These are phyloP conservation scores for Ectemnius continuus DNA, from an alignment of 2,888 invertebrate species.

Conservation along the genomic window DNA sequence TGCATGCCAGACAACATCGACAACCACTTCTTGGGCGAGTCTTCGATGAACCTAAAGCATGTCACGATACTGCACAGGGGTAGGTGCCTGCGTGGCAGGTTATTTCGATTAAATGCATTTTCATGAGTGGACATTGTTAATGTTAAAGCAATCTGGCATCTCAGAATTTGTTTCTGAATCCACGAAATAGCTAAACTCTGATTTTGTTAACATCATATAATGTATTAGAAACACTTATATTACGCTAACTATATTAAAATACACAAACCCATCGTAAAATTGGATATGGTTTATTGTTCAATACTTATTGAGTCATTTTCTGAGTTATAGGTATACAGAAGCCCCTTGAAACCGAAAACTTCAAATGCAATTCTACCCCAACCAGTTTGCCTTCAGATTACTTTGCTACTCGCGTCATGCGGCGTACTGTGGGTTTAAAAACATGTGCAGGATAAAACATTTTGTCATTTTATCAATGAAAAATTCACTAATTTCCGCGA, in stretches of 20 bases:
- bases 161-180: slow-evolving; percentile 19
- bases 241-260: background rate
- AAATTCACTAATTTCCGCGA: slow-evolving; percentile 8
- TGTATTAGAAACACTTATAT: background rate
- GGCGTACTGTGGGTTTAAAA: slow-evolving; percentile 24
- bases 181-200: slow-evolving; percentile 25
- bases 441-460: slow-evolving; percentile 11
- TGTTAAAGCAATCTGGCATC: slow-evolving; percentile 22
- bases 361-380: too few species aligned
- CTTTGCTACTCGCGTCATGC: slow-evolving; percentile 23
- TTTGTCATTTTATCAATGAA: slow-evolving; percentile 23
- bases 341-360: too few species aligned
- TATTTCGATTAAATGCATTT: too few species aligned
- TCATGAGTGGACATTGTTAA: slow-evolving; percentile 12
- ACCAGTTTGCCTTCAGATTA: background rate
- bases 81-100: too few species aligned
- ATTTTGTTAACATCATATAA: background rate
- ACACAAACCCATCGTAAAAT: too few species aligned
- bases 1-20: too few species aligned
- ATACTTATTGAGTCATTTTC: too few species aligned
- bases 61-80: too few species aligned
- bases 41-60: too few species aligned
- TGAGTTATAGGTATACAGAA: too few species aligned
- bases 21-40: too few species aligned
- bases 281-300: too few species aligned